A percentile compares a stretch with the other conserved stretches of the same genome.
phyloP scores from a whole-genome alignment of 2,797 vertebrate species.

The Craterocephalus amniculus region DNA sequence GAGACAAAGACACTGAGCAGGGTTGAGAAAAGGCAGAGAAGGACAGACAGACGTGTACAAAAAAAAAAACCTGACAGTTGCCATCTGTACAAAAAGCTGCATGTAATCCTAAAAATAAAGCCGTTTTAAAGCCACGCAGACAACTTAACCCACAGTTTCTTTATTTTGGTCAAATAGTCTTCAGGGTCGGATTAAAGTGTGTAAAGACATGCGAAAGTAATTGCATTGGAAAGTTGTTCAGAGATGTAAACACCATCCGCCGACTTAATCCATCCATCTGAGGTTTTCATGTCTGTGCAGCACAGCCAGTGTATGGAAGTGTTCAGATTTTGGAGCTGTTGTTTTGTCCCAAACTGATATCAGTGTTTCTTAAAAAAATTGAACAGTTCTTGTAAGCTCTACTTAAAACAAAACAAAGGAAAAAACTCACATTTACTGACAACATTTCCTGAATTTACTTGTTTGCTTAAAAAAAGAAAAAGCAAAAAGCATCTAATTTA shows the following conservation, averaged over 20 bases:
- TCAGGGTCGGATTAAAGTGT: slow-evolving; percentile 24
- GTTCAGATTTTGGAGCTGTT: slow-evolving; percentile 31
- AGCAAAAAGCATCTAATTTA: slow-evolving; percentile 42
- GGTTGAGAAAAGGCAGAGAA: slow-evolving; percentile 34
- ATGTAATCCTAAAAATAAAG: slow-evolving; percentile 16
- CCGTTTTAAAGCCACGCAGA: slow-evolving; percentile 16
- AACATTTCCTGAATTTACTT: not conserved
- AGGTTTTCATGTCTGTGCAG: slow-evolving; percentile 33
- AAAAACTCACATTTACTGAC: slow-evolving; percentile 4
- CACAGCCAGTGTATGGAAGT: slow-evolving; percentile 15
- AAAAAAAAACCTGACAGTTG: slow-evolving; percentile 39
- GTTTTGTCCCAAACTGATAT: slow-evolving; percentile 19
- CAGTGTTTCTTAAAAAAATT: slow-evolving; percentile 17
- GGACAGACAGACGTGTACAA: slow-evolving; percentile 29
- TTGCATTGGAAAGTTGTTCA: slow-evolving; percentile 24
- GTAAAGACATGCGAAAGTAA: slow-evolving; percentile 48
- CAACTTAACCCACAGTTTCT: slow-evolving; percentile 18
- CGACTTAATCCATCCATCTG: slow-evolving; percentile 35
- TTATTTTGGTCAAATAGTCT: slow-evolving; percentile 7
- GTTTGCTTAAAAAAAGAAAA: slow-evolving; percentile 26
- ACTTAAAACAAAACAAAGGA: slow-evolving; percentile 4
- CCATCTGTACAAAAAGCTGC: slow-evolving; percentile 21
- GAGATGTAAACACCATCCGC: slow-evolving; percentile 53
- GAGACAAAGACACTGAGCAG: slow-evolving; percentile 37
- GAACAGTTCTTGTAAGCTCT: not conserved